Conservation (phyloP, 2,113 vertebrate species). For the Martes martes region DNA sequence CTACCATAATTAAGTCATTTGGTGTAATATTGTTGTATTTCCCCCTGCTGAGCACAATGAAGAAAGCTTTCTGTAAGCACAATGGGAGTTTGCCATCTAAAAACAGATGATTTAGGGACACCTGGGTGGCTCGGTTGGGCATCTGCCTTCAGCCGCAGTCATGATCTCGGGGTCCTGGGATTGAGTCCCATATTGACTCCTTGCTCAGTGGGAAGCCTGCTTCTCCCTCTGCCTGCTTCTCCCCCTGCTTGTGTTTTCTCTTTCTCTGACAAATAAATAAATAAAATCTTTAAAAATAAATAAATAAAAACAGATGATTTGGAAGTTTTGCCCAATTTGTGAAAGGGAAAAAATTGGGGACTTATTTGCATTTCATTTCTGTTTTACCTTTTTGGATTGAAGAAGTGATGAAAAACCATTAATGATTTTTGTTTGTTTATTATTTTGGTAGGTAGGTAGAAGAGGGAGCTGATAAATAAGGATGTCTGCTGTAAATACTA, state of each 20-base stretch:
- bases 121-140: background rate
- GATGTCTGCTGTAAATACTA: constrained; percentile 14
- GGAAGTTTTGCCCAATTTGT: background rate
- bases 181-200: background rate
- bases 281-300: too few relatives aligned
- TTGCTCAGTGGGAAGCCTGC: too few relatives aligned
- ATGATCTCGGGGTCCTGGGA: background rate
- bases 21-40: background rate
- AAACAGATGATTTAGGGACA: background rate
- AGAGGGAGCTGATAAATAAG: background rate
- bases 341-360: background rate
- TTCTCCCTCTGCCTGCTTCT: too few relatives aligned
- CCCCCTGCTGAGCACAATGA: background rate
- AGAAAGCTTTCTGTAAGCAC: background rate
- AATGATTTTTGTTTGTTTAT: background rate
- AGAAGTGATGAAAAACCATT: background rate
- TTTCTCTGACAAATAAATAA: too few relatives aligned
- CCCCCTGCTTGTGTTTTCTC: too few relatives aligned
- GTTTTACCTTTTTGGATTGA: background rate
- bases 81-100: background rate
- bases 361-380: background rate
- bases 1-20: background rate
- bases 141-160: background rate
- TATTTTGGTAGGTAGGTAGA: background rate
- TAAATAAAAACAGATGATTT: background rate